These are phyloP conservation scores for Allacma fusca DNA, from an alignment of 2,888 invertebrate species.

Conservation along the genomic window DNA sequence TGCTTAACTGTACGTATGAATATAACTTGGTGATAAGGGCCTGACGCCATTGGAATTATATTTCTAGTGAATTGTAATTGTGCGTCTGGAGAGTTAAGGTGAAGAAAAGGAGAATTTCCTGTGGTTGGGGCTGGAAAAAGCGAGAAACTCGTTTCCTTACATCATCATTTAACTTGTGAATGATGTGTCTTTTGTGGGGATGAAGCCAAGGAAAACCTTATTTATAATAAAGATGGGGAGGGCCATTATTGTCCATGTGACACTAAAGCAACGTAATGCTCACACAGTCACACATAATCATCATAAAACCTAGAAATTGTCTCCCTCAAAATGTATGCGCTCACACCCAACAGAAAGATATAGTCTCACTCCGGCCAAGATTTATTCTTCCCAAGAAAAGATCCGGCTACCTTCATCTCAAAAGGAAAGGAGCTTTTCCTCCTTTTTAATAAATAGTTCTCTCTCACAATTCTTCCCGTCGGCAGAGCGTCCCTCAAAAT, in stretches of 20 bases:
- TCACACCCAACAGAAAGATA: conserved; percentile 8
- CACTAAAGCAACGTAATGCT: conserved; percentile 9
- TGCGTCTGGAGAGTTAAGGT: no score
- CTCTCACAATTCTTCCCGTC: not conserved
- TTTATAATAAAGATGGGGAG: not conserved
- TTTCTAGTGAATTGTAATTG: no score
- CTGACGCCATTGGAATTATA: no score
- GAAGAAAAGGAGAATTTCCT: no score
- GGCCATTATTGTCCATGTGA: conserved; percentile 23
- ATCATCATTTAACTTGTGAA: conserved; percentile 46
- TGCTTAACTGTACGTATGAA: no score
- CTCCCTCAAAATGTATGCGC: conserved; percentile 29
- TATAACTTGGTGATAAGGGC: no score
- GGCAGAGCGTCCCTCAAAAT: not conserved
- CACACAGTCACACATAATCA: conserved; percentile 37
- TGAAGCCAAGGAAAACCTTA: conserved; percentile 28
- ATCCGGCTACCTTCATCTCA: no score
- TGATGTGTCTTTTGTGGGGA: conserved; percentile 48
- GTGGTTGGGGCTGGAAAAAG: no score
- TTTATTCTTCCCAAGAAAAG: not conserved
- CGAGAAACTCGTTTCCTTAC: no score
- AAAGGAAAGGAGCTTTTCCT: not conserved
- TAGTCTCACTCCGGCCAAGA: not conserved
- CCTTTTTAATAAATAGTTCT: conserved; percentile 17
- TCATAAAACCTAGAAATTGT: conserved; percentile 29